These are phyloP conservation scores for Acronicta alni DNA, from an alignment of 2,888 invertebrate species.

Conservation along the genomic window DNA sequence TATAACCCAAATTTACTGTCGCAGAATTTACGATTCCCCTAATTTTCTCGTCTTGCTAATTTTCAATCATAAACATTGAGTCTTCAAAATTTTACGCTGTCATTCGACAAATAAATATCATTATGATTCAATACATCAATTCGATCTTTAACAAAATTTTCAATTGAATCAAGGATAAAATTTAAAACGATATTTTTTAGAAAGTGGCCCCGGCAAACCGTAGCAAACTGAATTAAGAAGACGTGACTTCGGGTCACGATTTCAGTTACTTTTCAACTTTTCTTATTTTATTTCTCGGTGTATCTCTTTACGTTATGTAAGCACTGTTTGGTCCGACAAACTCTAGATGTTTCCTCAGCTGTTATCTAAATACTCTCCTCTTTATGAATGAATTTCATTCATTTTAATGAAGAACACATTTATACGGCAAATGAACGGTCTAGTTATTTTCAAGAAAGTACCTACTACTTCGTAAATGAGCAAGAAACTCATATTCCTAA, in stretches of 20 bases:
- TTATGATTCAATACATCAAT: conserved; percentile 30
- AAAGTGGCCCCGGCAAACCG: conserved; percentile 69
- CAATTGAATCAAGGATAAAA: conserved; percentile 54
- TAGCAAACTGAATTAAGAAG: conserved; percentile 70
- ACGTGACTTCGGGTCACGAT: conserved; percentile 76
- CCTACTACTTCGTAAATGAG: conserved; percentile 17
- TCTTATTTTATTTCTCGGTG: conserved; percentile 60
- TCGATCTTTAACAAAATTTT: conserved; percentile 53
- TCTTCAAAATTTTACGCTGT: conserved; percentile 41
- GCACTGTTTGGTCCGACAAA: conserved; percentile 24
- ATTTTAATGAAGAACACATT: conserved; percentile 23
- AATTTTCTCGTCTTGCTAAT: conserved; percentile 41
- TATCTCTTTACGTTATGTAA: conserved; percentile 51
- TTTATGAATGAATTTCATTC: conserved; percentile 38
- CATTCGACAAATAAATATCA: conserved; percentile 38
- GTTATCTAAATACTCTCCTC: conserved; percentile 9
- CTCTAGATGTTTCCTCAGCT: conserved; percentile 32
- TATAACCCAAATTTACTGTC: conserved; percentile 32
- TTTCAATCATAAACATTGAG: conserved; percentile 41
- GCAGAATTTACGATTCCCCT: conserved; percentile 35
- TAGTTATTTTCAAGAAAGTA: conserved; percentile 16
- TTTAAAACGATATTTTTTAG: conserved; percentile 62
- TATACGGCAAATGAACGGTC: conserved; percentile 19
- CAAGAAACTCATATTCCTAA: conserved; percentile 10
- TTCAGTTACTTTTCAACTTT: conserved; percentile 56